Conservation (phyloP, 2,113 vertebrate genomes). For the Mastomys coucha region DNA sequence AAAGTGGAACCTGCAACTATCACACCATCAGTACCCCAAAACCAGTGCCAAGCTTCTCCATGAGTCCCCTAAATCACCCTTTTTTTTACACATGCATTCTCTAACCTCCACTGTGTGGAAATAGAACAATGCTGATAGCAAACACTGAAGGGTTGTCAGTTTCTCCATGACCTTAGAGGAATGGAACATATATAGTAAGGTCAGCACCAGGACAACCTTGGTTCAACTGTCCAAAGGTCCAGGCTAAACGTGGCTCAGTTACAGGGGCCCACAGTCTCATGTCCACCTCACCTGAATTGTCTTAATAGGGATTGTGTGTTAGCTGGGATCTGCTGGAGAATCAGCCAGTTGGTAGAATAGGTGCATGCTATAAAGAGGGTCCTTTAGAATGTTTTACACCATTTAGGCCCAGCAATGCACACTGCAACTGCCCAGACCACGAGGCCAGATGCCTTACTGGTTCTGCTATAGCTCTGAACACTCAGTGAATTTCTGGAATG, state of each 20-base stretch:
- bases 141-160: not conserved
- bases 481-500: not conserved
- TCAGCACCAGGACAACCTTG: too few relatives aligned
- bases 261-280: not conserved
- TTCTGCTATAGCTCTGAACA: not conserved
- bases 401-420: not conserved
- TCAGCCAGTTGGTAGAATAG: not conserved
- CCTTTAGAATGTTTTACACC: not conserved
- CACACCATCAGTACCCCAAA: fast-evolving
- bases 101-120: fast-evolving
- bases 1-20: not conserved
- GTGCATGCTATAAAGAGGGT: not conserved
- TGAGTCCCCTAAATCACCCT: fast-evolving
- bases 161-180: not conserved
- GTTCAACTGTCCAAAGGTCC: not conserved
- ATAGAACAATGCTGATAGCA: fast-evolving
- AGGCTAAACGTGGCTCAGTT: too few relatives aligned
- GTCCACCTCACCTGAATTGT: not conserved
- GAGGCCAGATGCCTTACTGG: not conserved
- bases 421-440: not conserved
- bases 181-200: fast-evolving
- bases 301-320: not conserved
- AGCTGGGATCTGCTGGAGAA: not conserved
- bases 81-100: not conserved
- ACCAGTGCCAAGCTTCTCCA: not conserved